Evolutionary conservation across 2,888 invertebrate species (phyloP).

Genomic region (Sinotaia quadrata): DNA sequence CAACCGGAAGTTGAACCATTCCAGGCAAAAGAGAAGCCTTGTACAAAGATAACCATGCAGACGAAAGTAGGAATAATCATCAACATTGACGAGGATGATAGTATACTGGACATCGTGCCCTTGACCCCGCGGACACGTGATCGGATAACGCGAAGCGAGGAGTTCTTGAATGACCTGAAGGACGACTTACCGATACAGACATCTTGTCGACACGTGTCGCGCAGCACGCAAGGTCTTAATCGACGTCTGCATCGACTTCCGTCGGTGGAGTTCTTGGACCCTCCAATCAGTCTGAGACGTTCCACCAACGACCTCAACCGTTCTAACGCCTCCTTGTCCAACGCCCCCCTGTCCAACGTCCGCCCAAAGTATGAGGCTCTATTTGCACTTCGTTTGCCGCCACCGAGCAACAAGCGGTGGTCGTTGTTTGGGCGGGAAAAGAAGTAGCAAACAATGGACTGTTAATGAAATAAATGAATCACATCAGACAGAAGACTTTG

Average conservation of each 20-base stretch:
- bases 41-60: too few species aligned
- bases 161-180: conserved; percentile 27
- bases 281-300: conserved; percentile 34
- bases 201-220: conserved; percentile 21
- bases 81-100: conserved; percentile 29
- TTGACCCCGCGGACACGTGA: conserved; percentile 31
- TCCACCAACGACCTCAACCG: conserved; percentile 40
- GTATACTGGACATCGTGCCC: conserved; percentile 30
- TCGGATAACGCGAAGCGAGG: conserved; percentile 43
- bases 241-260: conserved; percentile 40
- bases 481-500: too few species aligned
- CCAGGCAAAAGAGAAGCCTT: conserved; percentile 6
- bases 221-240: conserved; percentile 37
- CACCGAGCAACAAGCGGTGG: neutral
- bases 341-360: too few species aligned
- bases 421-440: conserved; percentile 15
- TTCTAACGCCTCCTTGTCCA: neutral
- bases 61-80: conserved; percentile 25
- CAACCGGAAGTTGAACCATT: neutral
- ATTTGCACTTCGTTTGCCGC: too few species aligned
- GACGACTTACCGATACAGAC: neutral
- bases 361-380: too few species aligned
- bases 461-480: too few species aligned
- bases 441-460: too few species aligned
- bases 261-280: conserved; percentile 50